These are phyloP conservation scores for Heliothis peltigera DNA, from an alignment of 2,888 invertebrate species.

Conservation along the genomic window DNA sequence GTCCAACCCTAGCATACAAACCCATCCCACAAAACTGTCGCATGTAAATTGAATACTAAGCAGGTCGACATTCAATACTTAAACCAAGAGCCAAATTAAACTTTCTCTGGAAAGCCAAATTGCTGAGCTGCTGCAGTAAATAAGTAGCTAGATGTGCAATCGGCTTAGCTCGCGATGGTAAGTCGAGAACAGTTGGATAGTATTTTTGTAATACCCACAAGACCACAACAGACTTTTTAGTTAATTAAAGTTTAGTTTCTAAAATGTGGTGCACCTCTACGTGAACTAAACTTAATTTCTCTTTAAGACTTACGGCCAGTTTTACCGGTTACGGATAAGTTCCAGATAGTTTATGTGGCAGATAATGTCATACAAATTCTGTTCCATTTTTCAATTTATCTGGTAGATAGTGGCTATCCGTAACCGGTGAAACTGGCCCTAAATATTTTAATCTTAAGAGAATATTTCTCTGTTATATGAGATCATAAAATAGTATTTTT, in stretches of 20 bases:
- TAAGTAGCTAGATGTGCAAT: slow-evolving; percentile 6
- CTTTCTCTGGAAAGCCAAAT: slow-evolving; percentile 35
- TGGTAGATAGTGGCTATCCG: too few species aligned
- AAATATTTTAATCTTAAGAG: too few species aligned
- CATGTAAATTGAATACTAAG: slow-evolving; percentile 43
- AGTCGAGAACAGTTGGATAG: slow-evolving; percentile 11
- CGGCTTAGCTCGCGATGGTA: slow-evolving; percentile 11
- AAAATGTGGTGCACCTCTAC: neutral
- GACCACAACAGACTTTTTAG: neutral
- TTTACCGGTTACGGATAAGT: too few species aligned
- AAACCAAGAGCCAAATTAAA: slow-evolving; percentile 52
- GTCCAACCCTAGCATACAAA: slow-evolving; percentile 4
- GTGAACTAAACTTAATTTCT: too few species aligned
- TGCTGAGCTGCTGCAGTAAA: slow-evolving; percentile 24
- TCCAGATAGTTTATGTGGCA: too few species aligned
- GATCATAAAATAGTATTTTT: too few species aligned
- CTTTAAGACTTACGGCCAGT: too few species aligned
- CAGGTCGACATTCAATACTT: slow-evolving; percentile 20
- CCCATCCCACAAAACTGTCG: slow-evolving; percentile 16
- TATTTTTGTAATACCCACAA: slow-evolving; percentile 1
- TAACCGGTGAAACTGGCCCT: too few species aligned
- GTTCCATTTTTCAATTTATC: too few species aligned
- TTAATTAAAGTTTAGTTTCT: neutral
- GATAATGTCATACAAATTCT: too few species aligned
- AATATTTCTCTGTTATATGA: too few species aligned